Evolutionary conservation across 1,140 invertebrate genomes (phyloP).

Genomic region (Phenacoccus solenopsis): DNA sequence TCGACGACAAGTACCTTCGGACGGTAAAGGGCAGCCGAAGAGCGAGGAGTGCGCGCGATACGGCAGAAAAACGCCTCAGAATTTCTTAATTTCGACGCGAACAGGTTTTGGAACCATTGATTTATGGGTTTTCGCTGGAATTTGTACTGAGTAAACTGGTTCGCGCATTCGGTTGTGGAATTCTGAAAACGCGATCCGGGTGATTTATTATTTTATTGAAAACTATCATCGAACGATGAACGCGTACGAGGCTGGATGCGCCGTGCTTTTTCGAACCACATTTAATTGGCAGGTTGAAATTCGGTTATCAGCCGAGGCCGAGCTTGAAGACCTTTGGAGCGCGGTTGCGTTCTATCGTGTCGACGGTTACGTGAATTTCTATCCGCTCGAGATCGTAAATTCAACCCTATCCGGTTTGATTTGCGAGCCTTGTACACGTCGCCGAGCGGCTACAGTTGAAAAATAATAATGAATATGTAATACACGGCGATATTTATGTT

Average conservation of each 20-base stretch:
- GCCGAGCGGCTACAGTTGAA: slow-evolving; percentile 5
- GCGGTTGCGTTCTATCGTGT: too few relatives aligned
- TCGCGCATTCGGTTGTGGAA: not conserved
- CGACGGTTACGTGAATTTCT: too few relatives aligned
- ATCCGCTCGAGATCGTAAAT: slow-evolving; percentile 1
- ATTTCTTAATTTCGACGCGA: not conserved
- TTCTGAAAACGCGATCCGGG: not conserved
- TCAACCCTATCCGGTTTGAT: slow-evolving; percentile 8
- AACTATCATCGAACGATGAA: not conserved
- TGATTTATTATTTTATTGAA: not conserved
- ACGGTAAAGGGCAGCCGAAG: not conserved
- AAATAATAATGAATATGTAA: slow-evolving; percentile 18
- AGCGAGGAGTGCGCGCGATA: not conserved
- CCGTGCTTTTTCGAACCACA: not conserved
- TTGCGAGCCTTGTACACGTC: slow-evolving; percentile 8
- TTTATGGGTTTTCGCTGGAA: not conserved
- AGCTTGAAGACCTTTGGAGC: too few relatives aligned
- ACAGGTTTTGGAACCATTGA: not conserved
- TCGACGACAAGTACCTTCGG: not conserved
- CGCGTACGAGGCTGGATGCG: not conserved
- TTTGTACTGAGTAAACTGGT: not conserved
- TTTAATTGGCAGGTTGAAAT: not conserved
- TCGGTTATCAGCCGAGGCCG: too few relatives aligned
- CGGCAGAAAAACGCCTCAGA: not conserved
- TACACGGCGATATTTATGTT: slow-evolving; percentile 10